Conservation (phyloP, 1,140 invertebrate species). For the Sminthurides bifidus region DNA sequence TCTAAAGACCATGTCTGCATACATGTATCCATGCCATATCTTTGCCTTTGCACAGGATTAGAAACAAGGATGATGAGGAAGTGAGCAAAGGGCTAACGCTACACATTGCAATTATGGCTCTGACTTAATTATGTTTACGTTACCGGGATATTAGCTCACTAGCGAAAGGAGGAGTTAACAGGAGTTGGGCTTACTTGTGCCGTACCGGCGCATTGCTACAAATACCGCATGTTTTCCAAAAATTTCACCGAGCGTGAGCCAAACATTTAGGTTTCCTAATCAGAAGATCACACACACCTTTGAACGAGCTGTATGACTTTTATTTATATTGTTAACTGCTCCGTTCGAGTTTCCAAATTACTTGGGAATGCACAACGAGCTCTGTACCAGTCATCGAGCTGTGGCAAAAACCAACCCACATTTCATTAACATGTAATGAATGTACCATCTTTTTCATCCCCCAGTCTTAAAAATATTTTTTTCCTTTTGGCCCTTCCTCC, state of each 20-base stretch:
- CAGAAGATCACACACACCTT: constrained; percentile 19
- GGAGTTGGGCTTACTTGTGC: constrained; percentile 2
- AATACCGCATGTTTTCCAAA: background rate
- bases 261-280: constrained; percentile 21
- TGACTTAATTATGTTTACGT: background rate
- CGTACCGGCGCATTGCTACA: background rate
- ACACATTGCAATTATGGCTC: background rate
- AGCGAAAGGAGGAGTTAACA: too few species aligned
- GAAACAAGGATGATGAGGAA: background rate
- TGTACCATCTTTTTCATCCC: too few species aligned
- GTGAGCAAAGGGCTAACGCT: background rate
- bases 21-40: too few species aligned
- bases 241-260: constrained; percentile 8
- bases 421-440: too few species aligned
- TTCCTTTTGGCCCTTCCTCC: too few species aligned
- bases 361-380: too few species aligned
- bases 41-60: background rate
- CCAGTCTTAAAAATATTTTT: too few species aligned
- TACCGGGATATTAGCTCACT: background rate
- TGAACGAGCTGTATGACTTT: constrained; percentile 16
- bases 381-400: background rate
- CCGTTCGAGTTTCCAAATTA: too few species aligned
- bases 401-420: constrained; percentile 7
- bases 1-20: too few species aligned
- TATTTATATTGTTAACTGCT: constrained; percentile 18